Evolutionary conservation across 2,113 vertebrate genomes (phyloP), one percentile per base, ranked within the genome.

Genomic region (Xiphophorus hellerii): DNA sequence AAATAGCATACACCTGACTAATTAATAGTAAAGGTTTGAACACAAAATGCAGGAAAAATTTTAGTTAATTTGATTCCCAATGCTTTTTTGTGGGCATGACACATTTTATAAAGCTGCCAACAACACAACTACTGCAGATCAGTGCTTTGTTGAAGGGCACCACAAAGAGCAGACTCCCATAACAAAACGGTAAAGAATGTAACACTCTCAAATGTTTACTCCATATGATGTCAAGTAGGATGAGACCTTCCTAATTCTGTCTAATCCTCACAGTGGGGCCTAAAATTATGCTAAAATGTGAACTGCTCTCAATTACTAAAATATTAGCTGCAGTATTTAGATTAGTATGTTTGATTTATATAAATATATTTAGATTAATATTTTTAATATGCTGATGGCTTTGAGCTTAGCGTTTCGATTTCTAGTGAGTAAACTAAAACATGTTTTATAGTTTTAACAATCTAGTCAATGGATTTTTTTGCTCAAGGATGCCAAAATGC

Each of bases 131-230:
- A 78, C 54, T 27, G 28, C 61, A 65, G 35, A 35, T 35, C 60
- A 20, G 39, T 0, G 9, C 72, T 28, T 17, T 42, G 44, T 77
- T 77, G 62, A 79, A 79, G 77, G 67, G 48, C 44, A 54, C 10
- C 60, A 66, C 67, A 66, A 69, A n/a, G 69, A 28, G 22, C 64
- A 30, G 39, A 62, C 9, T 35, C 35, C 73, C 73, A 60, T 6
- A 61, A 73, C 48, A 54, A 66, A 68, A 82, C 39, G 28, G 71
- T 42, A 31, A 33, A 33, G 78, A 72, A 20, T 77, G 63, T 14
- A 78, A 74, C 31, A 13, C 44, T 74, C 62, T 79, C 69, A 35
- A 66, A 67, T 69, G 35, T 25, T 77, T 60, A n/a, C 65, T 58
- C 44, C 29, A 51, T 78, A 1, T 4, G 27, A 60, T 66, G 72